A percentile compares a stretch with the other conserved stretches of the same genome.
Evolutionary conservation across 2,113 vertebrate species (phyloP).

Genomic region (Dasyurus viverrinus): DNA sequence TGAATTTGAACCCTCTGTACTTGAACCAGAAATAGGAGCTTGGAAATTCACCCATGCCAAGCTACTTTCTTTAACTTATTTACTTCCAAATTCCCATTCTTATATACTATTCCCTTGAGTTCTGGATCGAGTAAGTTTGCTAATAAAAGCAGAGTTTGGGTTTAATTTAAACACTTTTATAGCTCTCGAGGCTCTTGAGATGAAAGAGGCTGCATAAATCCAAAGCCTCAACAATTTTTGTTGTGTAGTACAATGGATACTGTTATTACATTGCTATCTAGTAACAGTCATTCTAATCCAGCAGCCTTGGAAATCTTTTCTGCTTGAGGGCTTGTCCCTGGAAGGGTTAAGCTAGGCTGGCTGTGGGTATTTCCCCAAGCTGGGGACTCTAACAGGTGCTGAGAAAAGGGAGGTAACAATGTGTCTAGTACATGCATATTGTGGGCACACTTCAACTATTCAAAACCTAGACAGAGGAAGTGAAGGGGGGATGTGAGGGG

Average conservation of each 20-base stretch:
- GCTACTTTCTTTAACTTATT: background rate
- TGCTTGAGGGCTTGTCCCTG: constrained; percentile 35
- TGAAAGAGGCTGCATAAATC: constrained; percentile 2
- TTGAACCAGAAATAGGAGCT: background rate
- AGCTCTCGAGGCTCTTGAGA: background rate
- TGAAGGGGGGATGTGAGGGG: background rate
- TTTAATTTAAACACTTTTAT: background rate
- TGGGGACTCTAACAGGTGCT: constrained; percentile 62
- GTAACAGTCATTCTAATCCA: background rate
- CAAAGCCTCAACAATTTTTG: background rate
- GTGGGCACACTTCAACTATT: constrained; percentile 67
- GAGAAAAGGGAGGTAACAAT: constrained; percentile 58
- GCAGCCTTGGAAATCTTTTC: background rate
- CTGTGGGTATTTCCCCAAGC: background rate
- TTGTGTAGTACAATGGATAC: background rate
- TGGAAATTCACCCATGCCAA: background rate
- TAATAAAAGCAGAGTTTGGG: background rate
- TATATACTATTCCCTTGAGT: background rate
- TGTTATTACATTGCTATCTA: constrained; percentile 5
- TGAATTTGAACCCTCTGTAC: background rate
- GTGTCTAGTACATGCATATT: constrained; percentile 16
- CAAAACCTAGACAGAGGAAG: constrained; percentile 63
- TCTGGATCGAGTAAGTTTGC: background rate
- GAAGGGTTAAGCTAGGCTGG: constrained; percentile 43
- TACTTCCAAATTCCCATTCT: background rate